Percentiles rank a stretch among this genome's conserved stretches.
Conservation (phyloP, 2,113 vertebrate species). For the Triplophysa tibetana region DNA sequence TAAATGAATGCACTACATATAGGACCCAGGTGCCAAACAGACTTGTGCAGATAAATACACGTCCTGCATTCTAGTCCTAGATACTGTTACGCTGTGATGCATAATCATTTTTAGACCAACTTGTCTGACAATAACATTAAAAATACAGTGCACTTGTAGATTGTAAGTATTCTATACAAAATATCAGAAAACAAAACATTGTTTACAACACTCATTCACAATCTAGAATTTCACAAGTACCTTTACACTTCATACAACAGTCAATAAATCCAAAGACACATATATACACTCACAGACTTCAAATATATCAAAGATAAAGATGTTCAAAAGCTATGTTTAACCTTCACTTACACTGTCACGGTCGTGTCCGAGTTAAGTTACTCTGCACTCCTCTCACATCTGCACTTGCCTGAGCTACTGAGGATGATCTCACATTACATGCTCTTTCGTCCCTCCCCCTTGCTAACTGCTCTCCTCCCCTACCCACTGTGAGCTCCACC, state of each 20-base stretch:
- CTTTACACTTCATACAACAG: slow-evolving; percentile 17
- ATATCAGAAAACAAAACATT: slow-evolving; percentile 16
- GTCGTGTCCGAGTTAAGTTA: slow-evolving; percentile 50
- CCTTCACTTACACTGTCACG: slow-evolving; percentile 57
- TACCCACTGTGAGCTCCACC: slow-evolving; percentile 35
- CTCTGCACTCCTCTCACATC: slow-evolving; percentile 59
- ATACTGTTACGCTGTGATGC: background rate
- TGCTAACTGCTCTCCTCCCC: slow-evolving; percentile 55
- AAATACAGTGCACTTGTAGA: background rate
- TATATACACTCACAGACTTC: slow-evolving; percentile 40
- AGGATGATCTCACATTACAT: slow-evolving; percentile 66
- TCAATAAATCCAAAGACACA: slow-evolving; percentile 43
- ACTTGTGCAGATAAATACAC: slow-evolving; percentile 7
- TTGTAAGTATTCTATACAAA: background rate
- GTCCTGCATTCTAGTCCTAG: slow-evolving; percentile 4
- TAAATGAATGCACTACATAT: background rate
- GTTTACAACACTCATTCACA: background rate
- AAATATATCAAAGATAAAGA: slow-evolving; percentile 35
- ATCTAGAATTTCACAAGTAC: slow-evolving; percentile 1
- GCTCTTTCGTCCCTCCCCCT: slow-evolving; percentile 55
- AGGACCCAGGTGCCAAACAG: background rate
- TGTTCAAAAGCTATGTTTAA: slow-evolving; percentile 53
- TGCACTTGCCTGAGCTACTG: slow-evolving; percentile 67
- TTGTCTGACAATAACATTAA: background rate
- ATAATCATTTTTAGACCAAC: slow-evolving; percentile 10